Evolutionary conservation across 2,113 vertebrate species (phyloP).

Genomic region (Alexandromys fortis): DNA sequence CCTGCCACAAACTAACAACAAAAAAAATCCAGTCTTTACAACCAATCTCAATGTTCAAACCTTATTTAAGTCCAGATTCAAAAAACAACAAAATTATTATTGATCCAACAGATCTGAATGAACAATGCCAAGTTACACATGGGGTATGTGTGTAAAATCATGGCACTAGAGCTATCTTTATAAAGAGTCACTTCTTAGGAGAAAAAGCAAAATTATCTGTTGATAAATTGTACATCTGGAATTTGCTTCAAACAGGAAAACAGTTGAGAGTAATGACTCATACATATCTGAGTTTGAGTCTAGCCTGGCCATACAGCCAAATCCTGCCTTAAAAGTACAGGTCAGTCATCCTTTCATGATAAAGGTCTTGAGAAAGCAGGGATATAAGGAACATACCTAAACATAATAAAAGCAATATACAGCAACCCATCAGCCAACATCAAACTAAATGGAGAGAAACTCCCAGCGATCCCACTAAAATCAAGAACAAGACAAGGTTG

Average conservation of each 20-base stretch:
- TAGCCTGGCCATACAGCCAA: not conserved
- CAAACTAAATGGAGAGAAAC: too few relatives aligned
- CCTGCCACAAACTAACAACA: not conserved
- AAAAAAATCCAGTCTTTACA: not conserved
- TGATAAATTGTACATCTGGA: not conserved
- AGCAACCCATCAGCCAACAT: too few relatives aligned
- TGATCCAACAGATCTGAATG: constrained; percentile 8
- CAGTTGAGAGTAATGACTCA: not conserved
- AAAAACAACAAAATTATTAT: not conserved
- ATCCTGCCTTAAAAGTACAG: not conserved
- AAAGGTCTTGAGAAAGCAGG: too few relatives aligned
- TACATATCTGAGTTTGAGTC: not conserved
- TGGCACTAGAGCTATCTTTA: not conserved
- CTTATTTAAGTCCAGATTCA: constrained; percentile 23
- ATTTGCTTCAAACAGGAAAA: constrained; percentile 56
- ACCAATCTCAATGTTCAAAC: not conserved
- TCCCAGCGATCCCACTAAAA: too few relatives aligned
- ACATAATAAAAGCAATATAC: too few relatives aligned
- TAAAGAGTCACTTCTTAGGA: not conserved
- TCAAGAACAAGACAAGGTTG: too few relatives aligned
- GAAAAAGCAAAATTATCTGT: not conserved
- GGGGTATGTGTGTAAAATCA: not conserved
- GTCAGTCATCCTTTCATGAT: too few relatives aligned
- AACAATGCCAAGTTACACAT: not conserved
- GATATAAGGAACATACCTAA: too few relatives aligned